A percentile compares a stretch with the other conserved stretches of the same genome.
phyloP scores from a whole-genome alignment of 2,113 vertebrate species.

The Enhydra lutris region DNA sequence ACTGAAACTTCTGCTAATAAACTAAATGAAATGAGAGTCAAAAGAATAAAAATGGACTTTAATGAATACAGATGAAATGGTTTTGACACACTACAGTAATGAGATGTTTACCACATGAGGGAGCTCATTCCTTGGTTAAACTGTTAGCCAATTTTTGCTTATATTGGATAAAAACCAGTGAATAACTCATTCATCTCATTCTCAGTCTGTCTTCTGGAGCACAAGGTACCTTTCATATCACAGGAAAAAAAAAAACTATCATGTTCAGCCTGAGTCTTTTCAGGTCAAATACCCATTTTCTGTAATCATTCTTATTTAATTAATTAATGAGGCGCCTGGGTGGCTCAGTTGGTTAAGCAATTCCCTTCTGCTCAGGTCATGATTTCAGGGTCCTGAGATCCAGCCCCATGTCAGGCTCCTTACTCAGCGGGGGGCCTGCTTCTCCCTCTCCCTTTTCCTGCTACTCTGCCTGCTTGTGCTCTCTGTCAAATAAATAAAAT shows the following conservation, averaged over 20 bases:
- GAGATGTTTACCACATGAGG: background rate
- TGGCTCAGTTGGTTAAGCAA: no score
- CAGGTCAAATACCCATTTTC: background rate
- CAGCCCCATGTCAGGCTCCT: no score
- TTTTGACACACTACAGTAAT: background rate
- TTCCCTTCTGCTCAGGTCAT: no score
- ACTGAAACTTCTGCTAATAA: background rate
- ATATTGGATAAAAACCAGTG: background rate
- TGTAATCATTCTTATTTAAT: background rate
- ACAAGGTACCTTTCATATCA: background rate
- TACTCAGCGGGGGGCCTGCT: no score
- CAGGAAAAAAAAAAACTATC: background rate
- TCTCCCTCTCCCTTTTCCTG: no score
- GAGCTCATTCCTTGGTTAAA: background rate
- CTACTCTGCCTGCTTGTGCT: no score
- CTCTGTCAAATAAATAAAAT: no score
- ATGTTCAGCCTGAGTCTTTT: background rate
- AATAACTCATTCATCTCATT: background rate
- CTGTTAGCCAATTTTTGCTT: background rate
- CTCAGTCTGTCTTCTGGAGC: background rate
- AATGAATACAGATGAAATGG: background rate
- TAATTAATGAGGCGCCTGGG: no score
- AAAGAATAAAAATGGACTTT: conserved; percentile 6
- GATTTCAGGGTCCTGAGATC: no score
- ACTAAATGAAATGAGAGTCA: background rate